Percentiles rank a stretch among this genome's conserved stretches.
Conservation (phyloP, 2,113 vertebrate species). For the Eulemur rufifrons region DNA sequence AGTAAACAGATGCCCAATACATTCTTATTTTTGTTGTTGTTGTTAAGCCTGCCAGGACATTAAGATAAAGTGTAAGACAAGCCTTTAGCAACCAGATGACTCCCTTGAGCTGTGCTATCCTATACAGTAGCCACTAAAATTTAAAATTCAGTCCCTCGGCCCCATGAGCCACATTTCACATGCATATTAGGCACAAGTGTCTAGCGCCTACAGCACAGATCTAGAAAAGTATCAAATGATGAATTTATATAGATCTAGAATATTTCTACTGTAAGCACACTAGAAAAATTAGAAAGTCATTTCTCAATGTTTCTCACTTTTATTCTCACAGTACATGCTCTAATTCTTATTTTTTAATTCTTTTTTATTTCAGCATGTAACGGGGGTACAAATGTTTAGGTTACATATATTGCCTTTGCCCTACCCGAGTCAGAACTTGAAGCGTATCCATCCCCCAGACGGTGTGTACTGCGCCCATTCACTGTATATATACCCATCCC, state of each 20-base stretch:
- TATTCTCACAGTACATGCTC: not conserved
- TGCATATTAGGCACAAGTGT: not conserved
- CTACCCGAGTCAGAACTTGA: too few species aligned
- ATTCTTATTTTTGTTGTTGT: not conserved
- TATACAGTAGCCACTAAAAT: not conserved
- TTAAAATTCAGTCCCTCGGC: not conserved
- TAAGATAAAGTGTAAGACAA: conserved; percentile 9
- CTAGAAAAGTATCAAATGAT: not conserved
- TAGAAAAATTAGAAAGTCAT: not conserved
- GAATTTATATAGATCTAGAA: not conserved
- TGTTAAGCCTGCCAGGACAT: not conserved
- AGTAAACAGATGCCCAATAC: not conserved
- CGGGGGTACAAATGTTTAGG: too few species aligned
- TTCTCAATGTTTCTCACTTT: not conserved
- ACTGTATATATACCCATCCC: too few species aligned
- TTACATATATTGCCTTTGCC: too few species aligned
- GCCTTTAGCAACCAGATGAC: not conserved
- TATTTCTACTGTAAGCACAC: not conserved
- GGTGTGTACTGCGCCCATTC: too few species aligned
- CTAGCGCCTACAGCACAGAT: not conserved
- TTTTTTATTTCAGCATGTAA: too few species aligned
- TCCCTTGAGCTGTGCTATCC: not conserved
- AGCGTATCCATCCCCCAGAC: too few species aligned
- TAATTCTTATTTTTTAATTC: too few species aligned
- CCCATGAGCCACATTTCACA: not conserved